Percentiles rank a stretch among this genome's conserved stretches.
phyloP scores from a whole-genome alignment of 2,888 invertebrate genomes.

The Mimachlamys varia region DNA sequence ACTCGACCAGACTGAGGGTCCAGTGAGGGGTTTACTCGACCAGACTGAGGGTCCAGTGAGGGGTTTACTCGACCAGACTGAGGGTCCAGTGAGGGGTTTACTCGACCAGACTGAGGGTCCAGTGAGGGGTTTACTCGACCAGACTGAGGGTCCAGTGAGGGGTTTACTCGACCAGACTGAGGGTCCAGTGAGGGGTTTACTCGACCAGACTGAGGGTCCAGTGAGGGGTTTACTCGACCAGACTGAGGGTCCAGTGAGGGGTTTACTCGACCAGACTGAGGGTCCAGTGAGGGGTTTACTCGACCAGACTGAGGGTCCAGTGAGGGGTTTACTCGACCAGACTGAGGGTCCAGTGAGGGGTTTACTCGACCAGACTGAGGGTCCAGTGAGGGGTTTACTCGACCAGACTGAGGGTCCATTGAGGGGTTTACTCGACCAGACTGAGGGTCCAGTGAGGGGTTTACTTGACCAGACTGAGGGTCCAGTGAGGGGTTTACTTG shows the following conservation, averaged over 20 bases:
- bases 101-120: neutral
- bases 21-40: neutral
- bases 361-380: neutral
- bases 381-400: neutral
- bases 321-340: neutral
- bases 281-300: neutral
- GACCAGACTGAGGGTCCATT: neutral
- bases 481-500: neutral
- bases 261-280: neutral
- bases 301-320: neutral
- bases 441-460: neutral
- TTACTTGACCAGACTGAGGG: neutral
- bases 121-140: neutral
- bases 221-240: neutral
- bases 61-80: neutral
- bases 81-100: neutral
- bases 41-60: neutral
- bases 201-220: neutral
- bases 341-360: neutral
- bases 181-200: neutral
- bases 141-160: neutral
- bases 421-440: neutral
- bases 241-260: neutral
- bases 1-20: neutral
- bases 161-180: neutral